Evolutionary conservation across 2,113 vertebrate species (phyloP).

Genomic region (Otocyon megalotis): DNA sequence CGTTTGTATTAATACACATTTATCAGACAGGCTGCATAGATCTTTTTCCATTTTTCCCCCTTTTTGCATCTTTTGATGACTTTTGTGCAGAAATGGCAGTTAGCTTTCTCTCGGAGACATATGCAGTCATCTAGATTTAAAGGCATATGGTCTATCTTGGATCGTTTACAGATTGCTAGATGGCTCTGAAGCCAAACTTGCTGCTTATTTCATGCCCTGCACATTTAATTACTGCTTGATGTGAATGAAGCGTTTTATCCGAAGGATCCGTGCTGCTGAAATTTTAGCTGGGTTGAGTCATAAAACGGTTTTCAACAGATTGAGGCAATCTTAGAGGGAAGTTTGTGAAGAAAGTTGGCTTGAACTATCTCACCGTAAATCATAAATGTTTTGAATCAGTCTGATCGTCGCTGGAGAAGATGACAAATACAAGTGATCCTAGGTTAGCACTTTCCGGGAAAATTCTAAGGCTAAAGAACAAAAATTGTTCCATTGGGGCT

Average conservation of each 20-base stretch:
- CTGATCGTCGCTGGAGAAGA: background rate
- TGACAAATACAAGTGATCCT: background rate
- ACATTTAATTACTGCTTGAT: slow-evolving; percentile 76
- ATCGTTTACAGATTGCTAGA: slow-evolving; percentile 70
- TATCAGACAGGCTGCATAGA: slow-evolving; percentile 44
- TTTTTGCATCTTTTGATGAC: slow-evolving; percentile 41
- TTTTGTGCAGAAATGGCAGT: slow-evolving; percentile 61
- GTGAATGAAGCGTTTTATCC: slow-evolving; percentile 65
- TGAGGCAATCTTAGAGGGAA: slow-evolving; percentile 46
- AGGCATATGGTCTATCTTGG: slow-evolving; percentile 62
- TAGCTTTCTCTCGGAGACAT: slow-evolving; percentile 66
- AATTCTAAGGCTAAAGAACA: background rate
- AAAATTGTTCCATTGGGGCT: background rate
- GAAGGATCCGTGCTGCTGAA: background rate
- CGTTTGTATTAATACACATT: slow-evolving; percentile 23
- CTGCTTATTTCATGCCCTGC: slow-evolving; percentile 71
- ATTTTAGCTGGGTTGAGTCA: slow-evolving; percentile 59
- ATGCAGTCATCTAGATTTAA: slow-evolving; percentile 64
- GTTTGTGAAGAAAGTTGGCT: slow-evolving; percentile 50
- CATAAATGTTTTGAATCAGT: slow-evolving; percentile 31
- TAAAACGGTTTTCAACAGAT: slow-evolving; percentile 54
- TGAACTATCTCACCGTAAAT: slow-evolving; percentile 17
- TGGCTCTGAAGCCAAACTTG: slow-evolving; percentile 74
- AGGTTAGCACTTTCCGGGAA: slow-evolving; percentile 3
- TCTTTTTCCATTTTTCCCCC: background rate